Evolutionary conservation across 1,140 invertebrate genomes (phyloP).

Genomic region (Aleiodes sp.): DNA sequence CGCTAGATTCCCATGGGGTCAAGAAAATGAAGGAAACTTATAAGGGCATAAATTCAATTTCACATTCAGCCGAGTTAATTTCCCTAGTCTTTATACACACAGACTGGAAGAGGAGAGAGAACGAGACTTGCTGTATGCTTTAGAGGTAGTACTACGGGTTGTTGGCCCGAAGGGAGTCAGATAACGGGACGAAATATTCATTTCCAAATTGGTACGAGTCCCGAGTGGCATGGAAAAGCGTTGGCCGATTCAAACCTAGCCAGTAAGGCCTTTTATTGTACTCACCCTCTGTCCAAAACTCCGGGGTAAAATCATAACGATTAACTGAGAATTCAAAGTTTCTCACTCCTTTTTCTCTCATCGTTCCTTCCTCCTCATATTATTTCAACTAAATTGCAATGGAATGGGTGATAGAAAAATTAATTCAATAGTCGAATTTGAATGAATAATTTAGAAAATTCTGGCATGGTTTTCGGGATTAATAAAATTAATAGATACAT

Average conservation of each 20-base stretch:
- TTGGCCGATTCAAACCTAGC: neutral
- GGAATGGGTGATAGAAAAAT: neutral
- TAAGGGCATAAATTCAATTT: conserved; percentile 52
- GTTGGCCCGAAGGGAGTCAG: conserved; percentile 18
- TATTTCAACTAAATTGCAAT: neutral
- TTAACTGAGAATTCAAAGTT: conserved; percentile 4
- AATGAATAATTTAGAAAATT: neutral
- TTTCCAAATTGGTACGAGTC: conserved; percentile 36
- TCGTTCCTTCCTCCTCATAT: neutral
- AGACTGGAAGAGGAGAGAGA: neutral
- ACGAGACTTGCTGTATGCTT: conserved; percentile 1
- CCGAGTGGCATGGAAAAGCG: conserved; percentile 3
- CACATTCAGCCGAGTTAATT: conserved; percentile 47
- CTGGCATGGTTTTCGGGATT: neutral
- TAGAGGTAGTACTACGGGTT: neutral
- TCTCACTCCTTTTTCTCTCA: neutral
- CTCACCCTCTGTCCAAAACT: neutral
- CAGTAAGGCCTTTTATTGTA: conserved; percentile 6
- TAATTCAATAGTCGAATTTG: neutral
- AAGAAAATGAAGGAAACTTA: conserved; percentile 48
- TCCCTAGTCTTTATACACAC: conserved; percentile 28
- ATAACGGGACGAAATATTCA: conserved; percentile 32
- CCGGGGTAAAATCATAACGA: conserved; percentile 1
- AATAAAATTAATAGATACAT: neutral
- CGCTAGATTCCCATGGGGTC: conserved; percentile 36